Percentiles rank a stretch among this genome's conserved stretches.
Conservation (phyloP, 2,113 vertebrate species). For the Rattus norvegicus region GRCr8 NC_086033.1:27506001-27506500, state of each 20-base stretch:
- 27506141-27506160: not conserved
- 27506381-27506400: not conserved
- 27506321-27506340: not conserved
- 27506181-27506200: not conserved
- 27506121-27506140: not conserved
- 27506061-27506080: conserved; percentile 6
- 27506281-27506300: too few relatives aligned
- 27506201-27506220: not conserved
- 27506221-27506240: not conserved
- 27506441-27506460: not conserved
- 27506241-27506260: not conserved
- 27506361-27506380: not conserved
- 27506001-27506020: not conserved
- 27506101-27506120: not conserved
- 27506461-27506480: not conserved
- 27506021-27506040: not conserved
- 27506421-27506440: not conserved
- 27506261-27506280: too few relatives aligned
- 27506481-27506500: not conserved
- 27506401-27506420: not conserved
- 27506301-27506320: not conserved
- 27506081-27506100: not conserved
- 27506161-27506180: not conserved
- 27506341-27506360: not conserved
- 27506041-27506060: not conserved